Conservation (phyloP, 1,140 invertebrate genomes). For the Brachionus rotundiformis region DNA sequence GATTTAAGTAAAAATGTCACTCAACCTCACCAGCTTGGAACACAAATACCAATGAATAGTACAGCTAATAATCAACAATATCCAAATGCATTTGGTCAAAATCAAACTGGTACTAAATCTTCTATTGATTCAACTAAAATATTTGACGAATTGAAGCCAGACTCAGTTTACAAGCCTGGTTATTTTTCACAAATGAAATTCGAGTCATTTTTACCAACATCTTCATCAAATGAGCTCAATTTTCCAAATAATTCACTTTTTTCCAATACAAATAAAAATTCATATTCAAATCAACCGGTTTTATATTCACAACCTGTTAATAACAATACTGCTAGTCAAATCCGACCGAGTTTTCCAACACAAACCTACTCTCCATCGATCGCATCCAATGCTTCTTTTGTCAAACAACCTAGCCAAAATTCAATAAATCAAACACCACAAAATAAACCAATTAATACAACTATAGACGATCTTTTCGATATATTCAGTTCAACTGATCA, state of each 20-base stretch:
- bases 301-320: too few relatives aligned
- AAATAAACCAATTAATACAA: too few relatives aligned
- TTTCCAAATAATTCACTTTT: background rate
- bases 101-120: background rate
- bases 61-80: background rate
- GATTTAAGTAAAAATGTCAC: background rate
- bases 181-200: constrained; percentile 29
- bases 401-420: background rate
- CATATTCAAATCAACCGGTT: too few relatives aligned
- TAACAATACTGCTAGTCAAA: too few relatives aligned
- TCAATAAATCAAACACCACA: background rate
- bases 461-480: constrained; percentile 28
- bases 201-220: background rate
- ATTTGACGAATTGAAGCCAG: constrained; percentile 12
- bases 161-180: constrained; percentile 30
- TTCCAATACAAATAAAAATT: background rate
- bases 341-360: too few relatives aligned
- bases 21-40: background rate
- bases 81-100: background rate
- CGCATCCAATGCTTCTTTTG: too few relatives aligned
- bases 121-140: background rate
- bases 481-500: background rate
- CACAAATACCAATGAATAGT: background rate
- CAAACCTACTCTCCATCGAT: too few relatives aligned
- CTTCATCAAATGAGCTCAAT: background rate